phyloP scores from a whole-genome alignment of 1,140 invertebrate species.

The Pseudomyrmex concolor region DNA sequence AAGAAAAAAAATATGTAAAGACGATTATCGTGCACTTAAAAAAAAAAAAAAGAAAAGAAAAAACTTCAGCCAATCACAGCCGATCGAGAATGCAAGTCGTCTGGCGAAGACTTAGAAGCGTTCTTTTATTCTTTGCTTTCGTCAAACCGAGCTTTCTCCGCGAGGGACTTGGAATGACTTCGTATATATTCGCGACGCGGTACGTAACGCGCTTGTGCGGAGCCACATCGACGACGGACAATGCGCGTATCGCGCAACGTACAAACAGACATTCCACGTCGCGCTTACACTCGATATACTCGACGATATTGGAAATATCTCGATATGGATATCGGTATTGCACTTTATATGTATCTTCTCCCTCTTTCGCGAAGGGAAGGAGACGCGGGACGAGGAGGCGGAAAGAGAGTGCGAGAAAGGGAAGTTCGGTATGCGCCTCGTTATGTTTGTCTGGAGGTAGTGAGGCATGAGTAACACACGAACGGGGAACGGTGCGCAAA shows the following conservation, averaged over 20 bases:
- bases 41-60: background rate
- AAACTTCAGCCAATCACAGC: slow-evolving; percentile 21
- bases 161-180: slow-evolving; percentile 14
- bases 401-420: background rate
- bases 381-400: background rate
- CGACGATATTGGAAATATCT: slow-evolving; percentile 52
- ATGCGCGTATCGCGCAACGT: slow-evolving; percentile 56
- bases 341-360: slow-evolving; percentile 56
- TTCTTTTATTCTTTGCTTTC: slow-evolving; percentile 54
- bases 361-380: slow-evolving; percentile 1
- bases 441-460: slow-evolving; percentile 60
- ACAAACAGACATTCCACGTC: slow-evolving; percentile 37
- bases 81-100: slow-evolving; percentile 26
- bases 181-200: background rate
- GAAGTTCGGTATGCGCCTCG: slow-evolving; percentile 23
- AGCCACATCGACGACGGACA: slow-evolving; percentile 34
- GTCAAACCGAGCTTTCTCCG: slow-evolving; percentile 47
- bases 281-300: slow-evolving; percentile 56
- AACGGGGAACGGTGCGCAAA: slow-evolving; percentile 21
- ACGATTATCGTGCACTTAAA: no score
- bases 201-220: slow-evolving; percentile 33
- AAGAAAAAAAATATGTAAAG: no score
- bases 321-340: slow-evolving; percentile 69
- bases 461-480: slow-evolving; percentile 50
- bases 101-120: background rate